These are phyloP conservation scores for Leptodactylus fallax DNA, from an alignment of 2,797 vertebrate species.

Conservation along the genomic window DNA sequence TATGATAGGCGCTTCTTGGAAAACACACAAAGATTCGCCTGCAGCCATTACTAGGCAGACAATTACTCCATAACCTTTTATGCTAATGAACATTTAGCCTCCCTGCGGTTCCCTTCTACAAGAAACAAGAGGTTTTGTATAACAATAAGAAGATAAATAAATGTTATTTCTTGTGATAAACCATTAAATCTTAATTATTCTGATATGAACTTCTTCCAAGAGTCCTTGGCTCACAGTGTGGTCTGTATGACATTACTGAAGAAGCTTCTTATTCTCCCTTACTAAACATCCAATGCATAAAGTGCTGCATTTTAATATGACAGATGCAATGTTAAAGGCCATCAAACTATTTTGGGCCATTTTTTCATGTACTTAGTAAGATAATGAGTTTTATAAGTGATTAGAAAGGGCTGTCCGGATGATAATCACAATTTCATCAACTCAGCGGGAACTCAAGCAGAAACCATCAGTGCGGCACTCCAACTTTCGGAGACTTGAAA, in stretches of 20 bases:
- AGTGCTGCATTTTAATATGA: neutral
- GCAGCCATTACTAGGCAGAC: neutral
- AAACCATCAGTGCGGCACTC: neutral
- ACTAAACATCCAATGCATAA: neutral
- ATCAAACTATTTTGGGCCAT: constrained; percentile 11
- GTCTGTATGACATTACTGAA: neutral
- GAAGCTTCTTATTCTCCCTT: neutral
- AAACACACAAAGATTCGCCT: neutral
- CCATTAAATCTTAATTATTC: neutral
- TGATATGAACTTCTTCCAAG: neutral
- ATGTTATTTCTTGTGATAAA: neutral
- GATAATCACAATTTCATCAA: constrained; percentile 31
- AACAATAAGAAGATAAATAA: neutral
- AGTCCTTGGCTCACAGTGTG: neutral
- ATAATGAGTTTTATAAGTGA: neutral
- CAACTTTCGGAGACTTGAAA: neutral
- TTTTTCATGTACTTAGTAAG: neutral
- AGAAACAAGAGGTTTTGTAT: neutral
- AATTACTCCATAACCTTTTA: neutral
- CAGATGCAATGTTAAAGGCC: neutral
- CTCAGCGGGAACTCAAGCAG: constrained; percentile 1
- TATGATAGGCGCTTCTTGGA: neutral
- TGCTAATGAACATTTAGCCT: neutral
- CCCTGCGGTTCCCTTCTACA: neutral
- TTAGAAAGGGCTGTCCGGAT: neutral